Percentiles rank a stretch among this genome's conserved stretches.
Conservation (phyloP, 2,888 invertebrate genomes). For the Choreutis nemorana region DNA sequence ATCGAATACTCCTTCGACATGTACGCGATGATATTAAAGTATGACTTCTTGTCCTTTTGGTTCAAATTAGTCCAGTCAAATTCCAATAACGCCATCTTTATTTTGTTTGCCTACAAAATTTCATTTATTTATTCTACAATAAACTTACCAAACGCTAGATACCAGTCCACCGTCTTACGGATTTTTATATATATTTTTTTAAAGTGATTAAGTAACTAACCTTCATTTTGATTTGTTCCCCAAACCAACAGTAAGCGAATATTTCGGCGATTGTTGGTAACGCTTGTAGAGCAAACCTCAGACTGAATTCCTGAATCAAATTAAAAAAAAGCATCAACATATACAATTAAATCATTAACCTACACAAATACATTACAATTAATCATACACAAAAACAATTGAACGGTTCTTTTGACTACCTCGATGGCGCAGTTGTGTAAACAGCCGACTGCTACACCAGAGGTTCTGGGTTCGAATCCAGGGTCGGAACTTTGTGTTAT, state of each 20-base stretch:
- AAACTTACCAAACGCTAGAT: background rate
- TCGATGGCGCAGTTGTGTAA: too few relatives aligned
- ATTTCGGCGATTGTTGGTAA: constrained; percentile 28
- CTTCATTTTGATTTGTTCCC: constrained; percentile 40
- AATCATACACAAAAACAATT: background rate
- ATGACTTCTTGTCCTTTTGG: constrained; percentile 25
- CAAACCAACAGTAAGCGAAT: constrained; percentile 37
- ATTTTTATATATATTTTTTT: background rate
- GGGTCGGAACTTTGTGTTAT: too few relatives aligned
- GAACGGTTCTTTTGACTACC: too few relatives aligned
- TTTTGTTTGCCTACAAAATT: constrained; percentile 19
- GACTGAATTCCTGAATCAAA: constrained; percentile 29
- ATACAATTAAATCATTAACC: background rate
- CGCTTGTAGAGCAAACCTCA: constrained; percentile 28
- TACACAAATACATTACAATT: background rate
- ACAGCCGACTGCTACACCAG: too few relatives aligned
- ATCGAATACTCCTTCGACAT: constrained; percentile 30
- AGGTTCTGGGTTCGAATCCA: too few relatives aligned
- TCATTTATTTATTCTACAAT: background rate
- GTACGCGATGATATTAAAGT: constrained; percentile 27
- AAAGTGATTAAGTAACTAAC: constrained; percentile 20
- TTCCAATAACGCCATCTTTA: constrained; percentile 25
- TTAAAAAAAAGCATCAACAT: background rate
- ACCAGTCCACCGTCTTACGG: too few relatives aligned
- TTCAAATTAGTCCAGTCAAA: constrained; percentile 35